A percentile compares a stretch with the other conserved stretches of the same genome.
Conservation (phyloP, 1,140 invertebrate genomes). For the Platyscapa corneri region DNA sequence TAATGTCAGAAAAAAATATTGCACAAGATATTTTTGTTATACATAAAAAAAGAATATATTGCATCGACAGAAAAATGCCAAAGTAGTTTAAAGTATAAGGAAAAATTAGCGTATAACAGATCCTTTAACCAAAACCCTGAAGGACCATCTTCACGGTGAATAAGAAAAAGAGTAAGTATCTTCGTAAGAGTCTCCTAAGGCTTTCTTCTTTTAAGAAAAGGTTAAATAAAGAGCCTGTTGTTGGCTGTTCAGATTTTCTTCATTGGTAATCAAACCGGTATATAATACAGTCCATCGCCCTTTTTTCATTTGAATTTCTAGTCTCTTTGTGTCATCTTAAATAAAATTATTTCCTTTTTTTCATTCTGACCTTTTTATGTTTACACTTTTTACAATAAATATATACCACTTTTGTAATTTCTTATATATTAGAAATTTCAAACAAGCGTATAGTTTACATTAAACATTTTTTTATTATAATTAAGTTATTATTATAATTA, state of each 20-base stretch:
- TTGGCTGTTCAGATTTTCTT: conserved; percentile 49
- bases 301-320: conserved; percentile 19
- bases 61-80: not conserved
- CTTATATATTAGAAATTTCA: not conserved
- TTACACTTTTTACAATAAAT: not conserved
- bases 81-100: not conserved
- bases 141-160: conserved; percentile 37
- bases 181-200: conserved; percentile 22
- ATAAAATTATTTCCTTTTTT: not conserved
- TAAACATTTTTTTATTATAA: too few species aligned
- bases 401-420: not conserved
- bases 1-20: not conserved
- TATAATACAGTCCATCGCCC: not conserved
- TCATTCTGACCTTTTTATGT: not conserved
- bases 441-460: too few species aligned
- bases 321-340: not conserved
- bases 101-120: not conserved
- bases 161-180: not conserved
- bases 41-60: not conserved
- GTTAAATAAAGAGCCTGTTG: conserved; percentile 48
- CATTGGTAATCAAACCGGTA: not conserved
- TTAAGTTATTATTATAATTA: too few species aligned
- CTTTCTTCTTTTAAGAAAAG: conserved; percentile 13
- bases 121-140: conserved; percentile 16
- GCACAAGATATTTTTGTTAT: not conserved